phyloP scores from a whole-genome alignment of 2,888 invertebrate species.

The Oconnorella tubifera region DNA sequence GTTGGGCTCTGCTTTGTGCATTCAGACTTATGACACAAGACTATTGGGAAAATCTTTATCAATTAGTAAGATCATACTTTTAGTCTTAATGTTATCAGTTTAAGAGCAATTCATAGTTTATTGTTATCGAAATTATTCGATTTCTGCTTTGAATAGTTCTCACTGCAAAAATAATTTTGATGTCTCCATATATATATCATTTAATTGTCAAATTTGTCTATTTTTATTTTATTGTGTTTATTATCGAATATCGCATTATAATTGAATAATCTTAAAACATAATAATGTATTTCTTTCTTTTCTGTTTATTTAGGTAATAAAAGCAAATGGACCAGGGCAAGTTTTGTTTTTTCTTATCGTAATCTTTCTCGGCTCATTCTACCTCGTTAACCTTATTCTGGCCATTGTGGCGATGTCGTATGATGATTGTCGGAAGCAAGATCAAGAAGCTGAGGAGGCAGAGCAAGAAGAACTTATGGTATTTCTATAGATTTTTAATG shows the following conservation, averaged over 20 bases:
- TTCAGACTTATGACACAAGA: slow-evolving; percentile 99
- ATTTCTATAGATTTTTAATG: no score
- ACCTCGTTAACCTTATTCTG: slow-evolving; percentile 97
- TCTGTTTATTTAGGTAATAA: slow-evolving; percentile 82
- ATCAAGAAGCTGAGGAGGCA: slow-evolving; percentile 62
- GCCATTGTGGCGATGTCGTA: slow-evolving; percentile 99
- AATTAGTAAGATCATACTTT: slow-evolving; percentile 67
- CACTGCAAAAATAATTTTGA: no score
- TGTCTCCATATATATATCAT: no score
- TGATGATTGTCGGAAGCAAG: slow-evolving; percentile 77
- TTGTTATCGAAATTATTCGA: neutral
- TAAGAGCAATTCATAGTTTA: neutral
- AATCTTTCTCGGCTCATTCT: slow-evolving; percentile 97
- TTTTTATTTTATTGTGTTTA: no score
- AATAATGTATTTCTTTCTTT: no score
- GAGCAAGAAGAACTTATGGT: slow-evolving; percentile 26
- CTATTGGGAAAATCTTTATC: slow-evolving; percentile 97
- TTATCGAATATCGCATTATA: no score
- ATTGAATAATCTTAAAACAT: no score
- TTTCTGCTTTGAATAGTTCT: no score
- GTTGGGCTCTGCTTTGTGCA: slow-evolving; percentile 93
- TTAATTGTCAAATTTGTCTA: no score
- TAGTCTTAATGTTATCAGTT: neutral
- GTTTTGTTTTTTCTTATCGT: slow-evolving; percentile 97
- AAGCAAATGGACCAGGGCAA: slow-evolving; percentile 95